These are phyloP conservation scores for Lepisosteus osseus DNA, from an alignment of 2,113 vertebrate genomes.

Conservation along the genomic window DNA sequence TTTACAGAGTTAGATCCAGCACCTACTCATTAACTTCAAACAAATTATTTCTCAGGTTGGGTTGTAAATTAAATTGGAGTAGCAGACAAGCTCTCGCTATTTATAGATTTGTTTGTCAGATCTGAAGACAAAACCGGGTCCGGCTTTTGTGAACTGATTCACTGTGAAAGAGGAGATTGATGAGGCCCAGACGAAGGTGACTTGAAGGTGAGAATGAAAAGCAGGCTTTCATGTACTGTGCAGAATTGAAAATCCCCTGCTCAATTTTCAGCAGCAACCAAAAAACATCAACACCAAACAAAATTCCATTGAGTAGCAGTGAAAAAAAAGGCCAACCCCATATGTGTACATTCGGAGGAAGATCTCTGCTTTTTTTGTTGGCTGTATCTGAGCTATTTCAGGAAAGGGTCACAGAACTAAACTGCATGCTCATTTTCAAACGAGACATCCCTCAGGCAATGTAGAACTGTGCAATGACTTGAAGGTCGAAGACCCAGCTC, in stretches of 20 bases:
- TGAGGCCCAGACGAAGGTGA: constrained; percentile 63
- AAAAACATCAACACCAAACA: constrained; percentile 6
- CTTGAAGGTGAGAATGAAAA: constrained; percentile 44
- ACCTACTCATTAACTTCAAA: constrained; percentile 44
- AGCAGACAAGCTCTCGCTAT: constrained; percentile 3
- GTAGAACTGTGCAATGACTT: too few relatives aligned
- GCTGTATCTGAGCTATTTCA: too few relatives aligned
- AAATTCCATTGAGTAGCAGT: not conserved
- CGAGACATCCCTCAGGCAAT: too few relatives aligned
- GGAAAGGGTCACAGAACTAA: too few relatives aligned
- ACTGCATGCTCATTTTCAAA: too few relatives aligned
- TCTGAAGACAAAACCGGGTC: constrained; percentile 12
- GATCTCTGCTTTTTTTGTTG: too few relatives aligned
- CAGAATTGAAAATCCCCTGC: constrained; percentile 28
- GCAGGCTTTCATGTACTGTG: constrained; percentile 20
- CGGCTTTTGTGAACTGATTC: constrained; percentile 40
- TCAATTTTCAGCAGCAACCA: constrained; percentile 1
- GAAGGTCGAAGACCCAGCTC: too few relatives aligned
- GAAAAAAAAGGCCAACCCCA: not conserved
- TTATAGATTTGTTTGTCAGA: constrained; percentile 14
- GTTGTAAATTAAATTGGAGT: not conserved
- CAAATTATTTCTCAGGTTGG: not conserved
- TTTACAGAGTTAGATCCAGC: constrained; percentile 26
- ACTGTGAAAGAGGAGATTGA: constrained; percentile 45
- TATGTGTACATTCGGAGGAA: too few relatives aligned